phyloP scores from a whole-genome alignment of 2,113 vertebrate species.

The Dicerorhinus sumatrensis region DNA sequence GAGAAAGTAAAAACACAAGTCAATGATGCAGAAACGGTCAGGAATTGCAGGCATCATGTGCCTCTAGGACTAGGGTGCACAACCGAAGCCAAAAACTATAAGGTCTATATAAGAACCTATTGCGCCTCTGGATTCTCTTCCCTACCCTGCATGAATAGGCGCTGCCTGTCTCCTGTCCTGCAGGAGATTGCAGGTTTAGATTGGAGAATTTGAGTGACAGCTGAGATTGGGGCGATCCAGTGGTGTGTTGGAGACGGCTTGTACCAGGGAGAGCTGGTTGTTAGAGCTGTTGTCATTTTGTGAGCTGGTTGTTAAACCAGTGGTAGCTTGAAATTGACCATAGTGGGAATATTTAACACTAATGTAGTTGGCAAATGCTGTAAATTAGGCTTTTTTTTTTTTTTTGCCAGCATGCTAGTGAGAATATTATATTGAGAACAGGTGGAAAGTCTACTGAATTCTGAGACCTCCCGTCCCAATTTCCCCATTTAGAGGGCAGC shows the following conservation, averaged over 20 bases:
- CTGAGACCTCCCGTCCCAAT: background rate
- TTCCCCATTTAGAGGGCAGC: background rate
- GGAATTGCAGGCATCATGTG: background rate
- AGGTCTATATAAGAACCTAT: background rate
- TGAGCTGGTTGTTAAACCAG: background rate
- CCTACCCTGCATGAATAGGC: background rate
- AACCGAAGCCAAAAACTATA: background rate
- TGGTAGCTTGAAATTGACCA: background rate
- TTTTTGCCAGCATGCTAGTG: background rate
- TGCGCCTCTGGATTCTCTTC: background rate
- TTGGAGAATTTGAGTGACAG: background rate
- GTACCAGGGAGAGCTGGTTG: background rate
- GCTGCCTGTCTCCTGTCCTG: background rate
- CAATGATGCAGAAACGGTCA: constrained; percentile 17
- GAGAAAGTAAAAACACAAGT: constrained; percentile 17
- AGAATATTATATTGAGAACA: constrained; percentile 8
- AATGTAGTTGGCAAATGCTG: constrained; percentile 1
- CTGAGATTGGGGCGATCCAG: background rate
- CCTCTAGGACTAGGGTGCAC: background rate
- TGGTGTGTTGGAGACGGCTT: background rate
- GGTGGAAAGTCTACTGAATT: background rate
- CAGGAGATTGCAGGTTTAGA: background rate
- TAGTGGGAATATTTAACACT: background rate
- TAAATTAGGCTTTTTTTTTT: background rate
- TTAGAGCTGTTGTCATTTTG: background rate